Base-by-base conservation (phyloP, 2,888 invertebrate genomes). In the Myopa testacea region DNA sequence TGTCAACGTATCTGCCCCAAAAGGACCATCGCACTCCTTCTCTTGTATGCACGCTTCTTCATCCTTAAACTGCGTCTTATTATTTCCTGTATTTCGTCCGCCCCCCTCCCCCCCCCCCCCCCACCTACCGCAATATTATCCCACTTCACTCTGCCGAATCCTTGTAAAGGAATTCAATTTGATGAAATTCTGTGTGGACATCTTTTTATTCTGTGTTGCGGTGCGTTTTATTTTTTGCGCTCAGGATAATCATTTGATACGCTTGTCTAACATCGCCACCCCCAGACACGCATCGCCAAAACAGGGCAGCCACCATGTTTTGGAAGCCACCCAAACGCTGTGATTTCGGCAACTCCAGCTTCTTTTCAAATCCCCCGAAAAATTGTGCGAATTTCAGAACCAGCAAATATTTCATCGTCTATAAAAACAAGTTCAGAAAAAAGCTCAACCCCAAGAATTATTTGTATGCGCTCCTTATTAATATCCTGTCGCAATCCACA, bases 221-320 rank as follows among this genome's bases (percentile, higher is more conserved):
- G 72, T 50, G n/a, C 50, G 19, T 52, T 69, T 50, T 62, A 34
- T 60, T 52, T 68, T 75, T 14, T 14, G n/a, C 16, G 70, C 34
- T 34, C 52, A 73, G 67, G 70, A 76, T 73, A 77, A 77, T 72
- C 77, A 73, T 77, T 77, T 67, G 77, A 58, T 67, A 67, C 67
- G 77, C 77, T 65, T 72, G 65, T 77, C 72, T 55, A 45, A 19
- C 69, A 69, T 75, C 75, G 40, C 40, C 69, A 68, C 58, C 40
- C 26, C 52, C 19, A 68, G 38, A 38, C 75, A 38, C 4, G 37
- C 26, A 62, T 26, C 26, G 19, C 72, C 50, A 26, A 71, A 12
- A 10, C 16, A 60, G 52, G 38, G 3, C 3, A 50, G 45, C 50
- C 69, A 69, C 38, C 45, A 37, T n/a, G 26, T 16, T 19, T n/a